Percentiles rank a stretch among this genome's conserved stretches.
These are phyloP conservation scores for Umimayanthus kanabou DNA, from an alignment of 92 coral and sea anemone genomes.

Conservation along the genomic window DNA sequence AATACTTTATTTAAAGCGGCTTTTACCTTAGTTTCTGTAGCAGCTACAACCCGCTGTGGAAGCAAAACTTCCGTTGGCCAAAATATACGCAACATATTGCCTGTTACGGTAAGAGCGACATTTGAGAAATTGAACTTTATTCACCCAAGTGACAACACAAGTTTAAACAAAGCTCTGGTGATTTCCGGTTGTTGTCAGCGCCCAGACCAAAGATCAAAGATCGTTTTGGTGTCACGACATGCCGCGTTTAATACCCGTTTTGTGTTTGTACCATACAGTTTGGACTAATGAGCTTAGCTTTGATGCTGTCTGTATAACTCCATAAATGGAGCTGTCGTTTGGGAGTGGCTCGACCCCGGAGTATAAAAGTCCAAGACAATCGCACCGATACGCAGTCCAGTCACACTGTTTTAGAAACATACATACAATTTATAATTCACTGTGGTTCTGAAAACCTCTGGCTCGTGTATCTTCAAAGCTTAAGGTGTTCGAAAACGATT, in stretches of 20 bases:
- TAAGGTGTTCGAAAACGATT: background rate
- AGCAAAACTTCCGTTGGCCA: background rate
- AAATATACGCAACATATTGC: background rate
- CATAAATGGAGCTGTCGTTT: conserved; percentile 20
- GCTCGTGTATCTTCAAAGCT: background rate
- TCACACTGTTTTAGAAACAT: background rate
- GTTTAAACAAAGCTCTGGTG: background rate
- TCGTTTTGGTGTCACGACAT: background rate
- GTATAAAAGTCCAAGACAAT: background rate
- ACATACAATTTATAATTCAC: too few species aligned
- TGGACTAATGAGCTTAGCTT: background rate
- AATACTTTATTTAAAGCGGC: background rate
- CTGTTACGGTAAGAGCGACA: background rate
- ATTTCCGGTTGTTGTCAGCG: conserved; percentile 1
- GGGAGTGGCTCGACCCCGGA: background rate
- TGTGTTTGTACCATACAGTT: conserved; percentile 2
- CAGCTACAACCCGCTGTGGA: background rate
- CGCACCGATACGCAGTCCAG: background rate
- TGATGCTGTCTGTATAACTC: background rate
- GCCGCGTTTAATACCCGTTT: background rate
- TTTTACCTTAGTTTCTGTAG: background rate
- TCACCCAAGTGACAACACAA: background rate
- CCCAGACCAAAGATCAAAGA: conserved; percentile 38
- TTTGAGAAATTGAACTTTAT: background rate
- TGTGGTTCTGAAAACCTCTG: background rate